Conservation (phyloP, 2,113 vertebrate genomes). For the Microcebus lehilahytsara region DNA sequence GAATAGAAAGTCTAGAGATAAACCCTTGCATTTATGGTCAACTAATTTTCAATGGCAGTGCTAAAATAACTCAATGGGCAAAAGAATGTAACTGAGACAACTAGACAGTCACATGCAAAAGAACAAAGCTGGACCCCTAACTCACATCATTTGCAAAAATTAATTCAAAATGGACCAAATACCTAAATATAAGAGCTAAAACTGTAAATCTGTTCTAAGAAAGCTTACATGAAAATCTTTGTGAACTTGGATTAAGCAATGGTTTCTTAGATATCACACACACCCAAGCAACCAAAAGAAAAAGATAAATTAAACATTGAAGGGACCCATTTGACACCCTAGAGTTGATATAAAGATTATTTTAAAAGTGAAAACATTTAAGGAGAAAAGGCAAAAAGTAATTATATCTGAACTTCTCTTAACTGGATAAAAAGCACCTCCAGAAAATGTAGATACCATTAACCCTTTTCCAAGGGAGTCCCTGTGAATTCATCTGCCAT, state of each 20-base stretch:
- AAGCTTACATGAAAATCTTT: background rate
- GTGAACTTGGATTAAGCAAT: background rate
- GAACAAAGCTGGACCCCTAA: background rate
- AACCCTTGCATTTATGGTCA: background rate
- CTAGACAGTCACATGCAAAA: background rate
- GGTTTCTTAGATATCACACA: background rate
- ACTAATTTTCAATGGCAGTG: background rate
- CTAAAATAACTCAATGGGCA: background rate
- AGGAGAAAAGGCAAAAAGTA: background rate
- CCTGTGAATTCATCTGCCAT: background rate
- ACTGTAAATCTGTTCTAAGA: background rate
- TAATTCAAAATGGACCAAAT: background rate
- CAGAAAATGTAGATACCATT: background rate
- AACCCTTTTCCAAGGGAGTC: background rate
- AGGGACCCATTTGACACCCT: background rate
- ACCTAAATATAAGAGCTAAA: background rate
- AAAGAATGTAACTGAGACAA: background rate
- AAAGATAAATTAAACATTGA: background rate
- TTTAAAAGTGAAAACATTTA: background rate
- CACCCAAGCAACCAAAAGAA: background rate
- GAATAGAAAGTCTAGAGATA: background rate
- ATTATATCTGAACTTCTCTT: background rate
- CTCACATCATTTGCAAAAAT: background rate
- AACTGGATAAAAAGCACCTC: background rate
- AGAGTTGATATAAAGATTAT: background rate